Evolutionary conservation across 2,888 invertebrate genomes (phyloP), one percentile per base, ranked within the genome.

Genomic region (Spicauda simplicius): DNA sequence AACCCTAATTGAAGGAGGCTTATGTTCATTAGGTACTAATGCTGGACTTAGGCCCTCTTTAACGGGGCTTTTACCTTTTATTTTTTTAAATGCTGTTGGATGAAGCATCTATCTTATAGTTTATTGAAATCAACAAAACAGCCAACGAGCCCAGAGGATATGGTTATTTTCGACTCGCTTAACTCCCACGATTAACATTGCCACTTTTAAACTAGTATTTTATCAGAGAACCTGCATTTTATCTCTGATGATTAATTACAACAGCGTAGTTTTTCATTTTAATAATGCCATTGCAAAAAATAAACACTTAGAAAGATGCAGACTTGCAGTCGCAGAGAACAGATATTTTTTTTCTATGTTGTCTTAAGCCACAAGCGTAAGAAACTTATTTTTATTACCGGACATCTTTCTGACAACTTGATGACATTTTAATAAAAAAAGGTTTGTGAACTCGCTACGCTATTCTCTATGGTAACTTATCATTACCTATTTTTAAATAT

Each of bases 121-220:
- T 25, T 12, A 11, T 37, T 19, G 41, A 41, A 16, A 48, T 25
- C 8, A 19, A 55, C 25, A 18, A 63, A 56, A 30, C 37, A 25
- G 63, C 18, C 8, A 30, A 37, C 48, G 16, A 30, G n/a, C 19
- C 25, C 12, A 33, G 11, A 30, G n/a, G 16, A 59, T 48, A 18
- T 11, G 8, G 19, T 56, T 48, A n/a, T 50, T 56, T 45, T 63
- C 60, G 20, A 37, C 14, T 60, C 4, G 10, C 18, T 45, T 0
- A 41, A 48, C 48, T 56, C 37, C 16, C 18, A 63, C 55, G 63
- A 50, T 59, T 59, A 59, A 50, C 58, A 20, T 16, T 11, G 20
- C 30, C 50, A 30, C 48, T 56, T 55, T 45, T 62, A 55, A 63
- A 63, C 63, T 56, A 45, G 63, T 48, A 63, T 56, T 54, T 45